Evolutionary conservation across 2,113 vertebrate genomes (phyloP).

Genomic region (Leptobrachium ailaonicum): DNA sequence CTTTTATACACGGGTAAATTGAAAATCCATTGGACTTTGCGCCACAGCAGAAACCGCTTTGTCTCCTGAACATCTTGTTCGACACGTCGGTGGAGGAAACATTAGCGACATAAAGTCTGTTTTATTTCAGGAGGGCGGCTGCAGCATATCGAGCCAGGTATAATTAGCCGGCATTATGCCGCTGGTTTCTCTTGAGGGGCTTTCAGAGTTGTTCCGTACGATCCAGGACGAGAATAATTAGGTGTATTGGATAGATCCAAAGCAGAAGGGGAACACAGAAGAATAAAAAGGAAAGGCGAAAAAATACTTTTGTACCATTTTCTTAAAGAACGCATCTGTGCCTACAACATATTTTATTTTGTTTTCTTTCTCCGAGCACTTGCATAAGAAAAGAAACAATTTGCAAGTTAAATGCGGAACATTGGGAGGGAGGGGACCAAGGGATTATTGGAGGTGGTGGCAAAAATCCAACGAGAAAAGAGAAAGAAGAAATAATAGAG

Average conservation of each 20-base stretch:
- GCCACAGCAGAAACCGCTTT: background rate
- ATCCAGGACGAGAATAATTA: conserved; percentile 24
- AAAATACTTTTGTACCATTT: conserved; percentile 17
- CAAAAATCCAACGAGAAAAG: too few species aligned
- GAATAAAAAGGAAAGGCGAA: conserved; percentile 1
- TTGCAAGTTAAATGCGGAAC: too few species aligned
- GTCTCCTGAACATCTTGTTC: conserved; percentile 5
- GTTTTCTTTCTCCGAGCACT: background rate
- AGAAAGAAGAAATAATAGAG: too few species aligned
- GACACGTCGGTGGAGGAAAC: conserved; percentile 1
- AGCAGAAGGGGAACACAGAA: conserved; percentile 10
- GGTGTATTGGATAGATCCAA: background rate
- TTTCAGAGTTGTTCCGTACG: background rate
- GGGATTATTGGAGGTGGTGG: too few species aligned
- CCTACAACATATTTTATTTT: background rate
- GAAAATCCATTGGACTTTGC: conserved; percentile 7
- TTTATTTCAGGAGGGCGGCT: conserved; percentile 17
- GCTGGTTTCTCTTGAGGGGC: conserved; percentile 4
- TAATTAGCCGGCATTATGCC: conserved; percentile 31
- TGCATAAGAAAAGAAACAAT: conserved; percentile 4
- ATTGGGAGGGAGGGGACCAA: too few species aligned
- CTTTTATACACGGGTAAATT: conserved; percentile 15
- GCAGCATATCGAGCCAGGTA: conserved; percentile 18
- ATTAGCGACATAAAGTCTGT: conserved; percentile 2
- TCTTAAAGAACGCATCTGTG: conserved; percentile 2